Base-by-base conservation (phyloP, 1,140 invertebrate species). In the Hypothenemus hampei region DNA sequence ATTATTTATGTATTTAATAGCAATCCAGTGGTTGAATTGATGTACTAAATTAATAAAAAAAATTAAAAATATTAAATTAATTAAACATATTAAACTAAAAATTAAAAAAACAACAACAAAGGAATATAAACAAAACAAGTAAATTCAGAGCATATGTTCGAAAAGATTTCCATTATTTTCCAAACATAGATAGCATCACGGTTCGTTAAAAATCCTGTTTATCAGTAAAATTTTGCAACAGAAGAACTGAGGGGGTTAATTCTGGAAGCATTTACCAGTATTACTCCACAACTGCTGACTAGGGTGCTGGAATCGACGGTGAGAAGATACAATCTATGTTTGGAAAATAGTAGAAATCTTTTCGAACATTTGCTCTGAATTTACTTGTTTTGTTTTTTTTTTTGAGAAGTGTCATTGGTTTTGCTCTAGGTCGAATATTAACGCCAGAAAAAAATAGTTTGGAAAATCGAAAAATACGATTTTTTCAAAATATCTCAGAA, bases 221-320 rank as follows among this genome's bases (percentile, higher is more conserved):
- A 15, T 36, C 13, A 36, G 13, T 4, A 36, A 6, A 36, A 36
- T 36, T 36, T 36, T 36, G 6, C 33, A 11, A 36, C 33, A 36
- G 33, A 36, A 36, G 33, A 36, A 36, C 33, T 36, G 33, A 6
- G 33, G 13, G 33, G 13, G 13, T 36, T 36, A 36, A 15, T 36
- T 36, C 13, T 36, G 33, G 6, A 15, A 36, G 33, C 33, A 36
- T 36, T 36, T 36, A 15, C 33, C 15, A 36, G 33, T 15, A 36
- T 36, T 36, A 36, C 33, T 36, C 33, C 33, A 36, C 33, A 36
- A 36, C 7, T 36, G 15, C 15, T 36, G 33, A 36, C 33, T 36
- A 36, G 33, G 13, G 33, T 36, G 6, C 15, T 36, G 15, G 33
- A 36, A 8, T 15, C 6, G 13, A 36, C 33, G 15, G 24, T 29